Base-by-base conservation (phyloP, 2,797 vertebrate genomes). In the Girardinus metallicus region DNA sequence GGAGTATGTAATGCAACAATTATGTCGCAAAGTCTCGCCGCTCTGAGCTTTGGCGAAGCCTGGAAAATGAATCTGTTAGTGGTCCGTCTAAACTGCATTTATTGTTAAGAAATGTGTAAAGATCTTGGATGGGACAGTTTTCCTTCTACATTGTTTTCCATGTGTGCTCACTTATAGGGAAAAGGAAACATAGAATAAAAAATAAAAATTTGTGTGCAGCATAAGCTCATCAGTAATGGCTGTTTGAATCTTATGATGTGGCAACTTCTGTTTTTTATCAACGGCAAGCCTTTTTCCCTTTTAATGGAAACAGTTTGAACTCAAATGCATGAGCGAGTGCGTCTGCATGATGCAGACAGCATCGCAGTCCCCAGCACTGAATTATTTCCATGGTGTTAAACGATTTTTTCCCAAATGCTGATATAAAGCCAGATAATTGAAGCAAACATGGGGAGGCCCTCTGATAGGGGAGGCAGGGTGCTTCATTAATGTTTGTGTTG, bases 401-500 rank as follows among this genome's bases (percentile, higher is more conserved):
- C 10, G 13, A 74, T 75, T 36, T 66, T 75, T 60, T 34, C 73
- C 66, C 79, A 71, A 13, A 76, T 57, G 76, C 88, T 87, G 76
- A 92, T 90, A 86, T 87, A 86, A 91, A 89, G 84, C 77, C 86
- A 91, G 91, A 88, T 93, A 94, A 94, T 93, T 94, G 90, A 92
- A 79, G 85, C 83, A 86, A 93, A 88, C 91, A 87, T 82, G 86
- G 83, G 80, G 62, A 15, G 77, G 80, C 76, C 82, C 81, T 90
- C 84, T 90, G 81, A 87, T 86, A 72, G 76, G 75, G 83, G 81
- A 86, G 80, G 78, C 79, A 85, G 89, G 81, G 85, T 47, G 90
- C 90, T 93, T 93, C 86, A 90, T 95, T 92, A 93, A 88, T 89
- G 88, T 92, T 90, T 92, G 88, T 92, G 91, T 92, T 90, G 90